Conservation (phyloP, 2,797 vertebrate genomes). For the Channallabes apus region DNA sequence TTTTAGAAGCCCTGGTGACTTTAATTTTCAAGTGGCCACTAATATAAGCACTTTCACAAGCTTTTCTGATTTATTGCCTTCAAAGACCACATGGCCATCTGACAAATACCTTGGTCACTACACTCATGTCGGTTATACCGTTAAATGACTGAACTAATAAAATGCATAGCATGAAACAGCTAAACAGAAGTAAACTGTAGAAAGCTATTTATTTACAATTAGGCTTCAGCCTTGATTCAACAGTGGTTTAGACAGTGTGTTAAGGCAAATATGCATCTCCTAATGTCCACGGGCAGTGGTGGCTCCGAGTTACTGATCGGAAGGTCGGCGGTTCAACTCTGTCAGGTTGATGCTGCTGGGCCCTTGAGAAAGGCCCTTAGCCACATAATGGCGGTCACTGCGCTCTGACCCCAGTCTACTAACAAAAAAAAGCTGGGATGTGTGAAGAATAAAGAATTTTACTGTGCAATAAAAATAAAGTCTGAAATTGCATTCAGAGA, state of each 20-base stretch:
- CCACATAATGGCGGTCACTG: too few species aligned
- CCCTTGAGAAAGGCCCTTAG: too few species aligned
- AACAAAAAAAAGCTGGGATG: too few species aligned
- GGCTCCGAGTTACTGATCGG: too few species aligned
- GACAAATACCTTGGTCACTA: slow-evolving; percentile 50
- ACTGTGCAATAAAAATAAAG: too few species aligned
- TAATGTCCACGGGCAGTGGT: too few species aligned
- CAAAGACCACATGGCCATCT: slow-evolving; percentile 58
- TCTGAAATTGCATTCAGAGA: too few species aligned
- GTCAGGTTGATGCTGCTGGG: too few species aligned
- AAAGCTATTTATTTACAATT: not conserved
- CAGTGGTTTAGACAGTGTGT: not conserved
- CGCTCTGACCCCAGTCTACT: too few species aligned
- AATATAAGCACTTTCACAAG: not conserved
- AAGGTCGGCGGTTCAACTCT: too few species aligned
- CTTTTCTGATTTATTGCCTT: slow-evolving; percentile 50
- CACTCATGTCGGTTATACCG: slow-evolving; percentile 31
- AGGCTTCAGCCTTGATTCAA: not conserved
- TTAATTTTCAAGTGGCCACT: slow-evolving; percentile 55
- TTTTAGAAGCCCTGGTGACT: slow-evolving; percentile 53
- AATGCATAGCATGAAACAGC: slow-evolving; percentile 30
- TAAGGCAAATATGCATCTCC: not conserved
- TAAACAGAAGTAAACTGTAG: slow-evolving; percentile 18
- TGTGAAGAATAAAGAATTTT: too few species aligned
- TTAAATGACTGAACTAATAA: slow-evolving; percentile 58